A percentile compares a stretch with the other conserved stretches of the same genome.
Evolutionary conservation across 2,797 vertebrate species (phyloP).

Genomic region (Trachops cirrhosus): DNA sequence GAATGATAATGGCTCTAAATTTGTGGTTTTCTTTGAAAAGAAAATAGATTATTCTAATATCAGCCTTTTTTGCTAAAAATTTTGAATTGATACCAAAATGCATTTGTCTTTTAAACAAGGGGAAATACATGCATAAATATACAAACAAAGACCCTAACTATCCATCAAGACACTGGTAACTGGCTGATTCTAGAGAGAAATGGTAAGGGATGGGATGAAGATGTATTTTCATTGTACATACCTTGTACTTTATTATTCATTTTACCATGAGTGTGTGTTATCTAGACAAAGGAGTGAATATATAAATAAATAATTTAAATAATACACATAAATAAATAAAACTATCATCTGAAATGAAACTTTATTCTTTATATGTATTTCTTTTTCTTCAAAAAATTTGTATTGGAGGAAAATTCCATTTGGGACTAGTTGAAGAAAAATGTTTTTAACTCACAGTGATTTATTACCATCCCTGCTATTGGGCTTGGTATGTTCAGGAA

Average conservation of each 20-base stretch:
- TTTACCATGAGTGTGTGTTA: not conserved
- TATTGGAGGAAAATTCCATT: not conserved
- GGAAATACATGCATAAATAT: not conserved
- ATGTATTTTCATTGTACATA: not conserved
- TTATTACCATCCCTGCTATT: not conserved
- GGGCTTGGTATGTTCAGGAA: not conserved
- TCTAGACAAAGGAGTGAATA: not conserved
- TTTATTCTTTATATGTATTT: slow-evolving; percentile 5
- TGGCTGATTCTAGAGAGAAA: not conserved
- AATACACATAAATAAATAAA: not conserved
- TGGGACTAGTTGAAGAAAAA: slow-evolving; percentile 42
- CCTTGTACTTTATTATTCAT: not conserved
- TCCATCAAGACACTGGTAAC: not conserved
- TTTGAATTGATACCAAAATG: not conserved
- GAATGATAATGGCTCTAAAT: not conserved
- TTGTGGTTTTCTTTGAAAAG: slow-evolving; percentile 34
- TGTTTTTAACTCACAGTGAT: slow-evolving; percentile 28
- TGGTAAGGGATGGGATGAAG: not conserved
- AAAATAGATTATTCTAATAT: slow-evolving; percentile 20
- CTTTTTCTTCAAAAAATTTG: not conserved
- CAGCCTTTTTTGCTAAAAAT: not conserved
- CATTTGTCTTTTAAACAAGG: not conserved
- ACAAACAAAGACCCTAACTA: not conserved
- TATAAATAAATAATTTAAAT: not conserved
- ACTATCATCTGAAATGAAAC: not conserved